A percentile compares a stretch with the other conserved stretches of the same genome.
phyloP scores from a whole-genome alignment of 1,140 invertebrate species.

The Mylabris phalerata region DNA sequence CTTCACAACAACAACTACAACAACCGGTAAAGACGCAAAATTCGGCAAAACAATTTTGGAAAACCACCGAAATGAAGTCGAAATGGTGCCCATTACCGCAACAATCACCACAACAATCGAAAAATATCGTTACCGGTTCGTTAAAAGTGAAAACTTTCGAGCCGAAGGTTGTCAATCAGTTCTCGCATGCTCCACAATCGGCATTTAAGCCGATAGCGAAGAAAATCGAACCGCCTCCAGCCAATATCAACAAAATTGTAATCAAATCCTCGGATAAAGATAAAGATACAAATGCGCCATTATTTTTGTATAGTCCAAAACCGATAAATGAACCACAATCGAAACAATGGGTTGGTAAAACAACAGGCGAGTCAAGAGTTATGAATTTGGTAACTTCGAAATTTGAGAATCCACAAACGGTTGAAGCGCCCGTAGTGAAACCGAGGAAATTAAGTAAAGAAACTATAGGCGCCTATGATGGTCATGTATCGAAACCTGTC shows the following conservation, averaged over 20 bases:
- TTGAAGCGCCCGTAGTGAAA: conserved; percentile 13
- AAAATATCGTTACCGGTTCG: conserved; percentile 8
- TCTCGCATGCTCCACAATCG: conserved; percentile 64
- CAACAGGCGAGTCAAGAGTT: conserved; percentile 40
- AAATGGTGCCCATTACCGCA: no score
- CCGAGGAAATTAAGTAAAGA: conserved; percentile 32
- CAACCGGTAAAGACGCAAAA: conserved; percentile 31
- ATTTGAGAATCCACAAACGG: conserved; percentile 42
- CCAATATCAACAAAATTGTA: conserved; percentile 18
- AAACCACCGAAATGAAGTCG: conserved; percentile 41
- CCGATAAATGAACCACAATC: conserved; percentile 12
- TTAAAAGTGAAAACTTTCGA: conserved; percentile 26
- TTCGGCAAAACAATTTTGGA: conserved; percentile 52
- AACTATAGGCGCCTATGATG: conserved; percentile 18
- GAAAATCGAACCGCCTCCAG: conserved; percentile 11
- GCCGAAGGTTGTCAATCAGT: conserved; percentile 55
- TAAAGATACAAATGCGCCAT: conserved; percentile 9
- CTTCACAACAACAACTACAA: conserved; percentile 15
- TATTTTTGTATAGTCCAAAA: conserved; percentile 39
- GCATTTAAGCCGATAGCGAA: conserved; percentile 54
- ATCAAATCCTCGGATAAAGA: conserved; percentile 10
- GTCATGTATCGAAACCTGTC: conserved; percentile 2
- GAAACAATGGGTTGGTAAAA: conserved; percentile 39
- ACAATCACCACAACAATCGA: conserved; percentile 31
- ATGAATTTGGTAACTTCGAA: conserved; percentile 42